Conservation (phyloP, 2,888 invertebrate species). For the Dolichomitus sp. region DNA sequence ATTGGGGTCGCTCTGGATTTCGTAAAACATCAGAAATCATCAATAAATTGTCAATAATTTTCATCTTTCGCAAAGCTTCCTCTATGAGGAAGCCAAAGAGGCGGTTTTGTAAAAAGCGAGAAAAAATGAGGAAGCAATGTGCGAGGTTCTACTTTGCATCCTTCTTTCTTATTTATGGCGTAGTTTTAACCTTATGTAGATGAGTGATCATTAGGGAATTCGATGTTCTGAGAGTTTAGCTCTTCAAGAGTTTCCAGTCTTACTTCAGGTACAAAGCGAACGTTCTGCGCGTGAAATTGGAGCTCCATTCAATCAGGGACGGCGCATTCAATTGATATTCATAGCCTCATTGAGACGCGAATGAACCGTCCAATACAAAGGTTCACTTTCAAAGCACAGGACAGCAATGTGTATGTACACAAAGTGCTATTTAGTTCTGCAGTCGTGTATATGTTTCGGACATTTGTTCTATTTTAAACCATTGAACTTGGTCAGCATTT, state of each 20-base stretch:
- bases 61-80: no score
- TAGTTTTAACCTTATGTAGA: not conserved
- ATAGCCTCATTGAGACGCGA: conserved; percentile 32
- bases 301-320: conserved; percentile 1
- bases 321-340: conserved; percentile 42
- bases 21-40: no score
- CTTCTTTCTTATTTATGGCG: not conserved
- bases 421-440: conserved; percentile 16
- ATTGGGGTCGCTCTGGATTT: no score
- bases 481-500: not conserved
- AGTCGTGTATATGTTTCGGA: not conserved
- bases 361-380: conserved; percentile 21
- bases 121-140: no score
- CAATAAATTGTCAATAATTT: no score
- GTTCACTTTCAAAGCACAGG: conserved; percentile 20
- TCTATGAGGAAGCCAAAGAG: no score
- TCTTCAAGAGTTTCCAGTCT: not conserved
- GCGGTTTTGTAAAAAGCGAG: no score
- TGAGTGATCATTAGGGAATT: not conserved
- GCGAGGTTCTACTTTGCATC: no score
- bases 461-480: not conserved
- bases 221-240: not conserved
- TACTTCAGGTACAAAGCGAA: not conserved
- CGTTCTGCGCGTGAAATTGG: conserved; percentile 8
- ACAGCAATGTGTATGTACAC: conserved; percentile 31